phyloP scores from a whole-genome alignment of 1,140 invertebrate genomes.

The Sitophilus oryzae region DNA sequence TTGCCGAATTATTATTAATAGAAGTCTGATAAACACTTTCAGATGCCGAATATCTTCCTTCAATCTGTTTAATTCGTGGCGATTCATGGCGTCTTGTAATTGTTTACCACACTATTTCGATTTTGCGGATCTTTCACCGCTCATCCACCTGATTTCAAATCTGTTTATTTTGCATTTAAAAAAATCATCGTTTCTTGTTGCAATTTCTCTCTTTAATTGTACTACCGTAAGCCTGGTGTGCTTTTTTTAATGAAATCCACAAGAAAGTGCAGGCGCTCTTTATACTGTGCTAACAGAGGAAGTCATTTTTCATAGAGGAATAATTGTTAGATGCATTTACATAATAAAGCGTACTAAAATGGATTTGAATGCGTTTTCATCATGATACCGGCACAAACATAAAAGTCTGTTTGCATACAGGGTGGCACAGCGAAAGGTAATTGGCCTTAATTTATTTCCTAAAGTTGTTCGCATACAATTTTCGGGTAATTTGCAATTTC shows the following conservation, averaged over 20 bases:
- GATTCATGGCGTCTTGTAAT: too few relatives aligned
- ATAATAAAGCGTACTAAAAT: conserved; percentile 24
- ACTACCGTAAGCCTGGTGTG: too few relatives aligned
- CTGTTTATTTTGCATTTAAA: too few relatives aligned
- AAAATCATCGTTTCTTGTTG: too few relatives aligned
- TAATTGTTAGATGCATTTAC: conserved; percentile 27
- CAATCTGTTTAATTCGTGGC: background rate
- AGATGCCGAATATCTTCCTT: conserved; percentile 5
- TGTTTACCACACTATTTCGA: too few relatives aligned
- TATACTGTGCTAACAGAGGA: conserved; percentile 22
- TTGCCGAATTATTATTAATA: conserved; percentile 34
- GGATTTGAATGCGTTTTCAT: conserved; percentile 19
- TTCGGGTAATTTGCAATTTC: conserved; percentile 27
- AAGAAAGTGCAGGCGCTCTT: background rate
- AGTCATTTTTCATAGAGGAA: conserved; percentile 28
- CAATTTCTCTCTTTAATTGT: too few relatives aligned
- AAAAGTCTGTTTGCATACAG: conserved; percentile 22
- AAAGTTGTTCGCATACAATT: conserved; percentile 6
- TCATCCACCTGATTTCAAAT: too few relatives aligned
- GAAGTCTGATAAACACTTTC: conserved; percentile 14
- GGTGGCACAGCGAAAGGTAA: conserved; percentile 23
- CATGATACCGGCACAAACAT: conserved; percentile 17
- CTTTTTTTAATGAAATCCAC: background rate
- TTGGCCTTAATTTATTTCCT: conserved; percentile 22
- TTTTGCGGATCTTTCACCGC: too few relatives aligned